Base-by-base conservation (phyloP, 1,140 invertebrate genomes). In the Megalopta genalis region DNA sequence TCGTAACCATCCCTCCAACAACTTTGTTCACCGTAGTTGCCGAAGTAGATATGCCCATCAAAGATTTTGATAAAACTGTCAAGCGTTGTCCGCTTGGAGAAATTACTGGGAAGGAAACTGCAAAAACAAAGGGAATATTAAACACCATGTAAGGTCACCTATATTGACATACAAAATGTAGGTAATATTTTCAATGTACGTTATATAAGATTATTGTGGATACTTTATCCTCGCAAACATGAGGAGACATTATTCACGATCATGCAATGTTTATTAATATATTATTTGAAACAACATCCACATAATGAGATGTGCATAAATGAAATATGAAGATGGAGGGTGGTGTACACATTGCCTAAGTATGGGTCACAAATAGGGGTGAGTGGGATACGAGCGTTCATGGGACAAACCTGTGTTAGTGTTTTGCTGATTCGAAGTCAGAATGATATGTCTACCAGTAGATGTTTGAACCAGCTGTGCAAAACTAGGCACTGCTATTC, bases 401-500 rank as follows among this genome's bases (percentile, higher is more conserved):
- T 82, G 14, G 52, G 54, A 83, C 86, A 88, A 80, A 93, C 91
- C 89, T 78, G 93, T 88, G 70, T 92, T 93, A 65, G 93, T 91
- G 62, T 90, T 93, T 87, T 91, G 90, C 75, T 91, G 90, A 87
- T 87, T 91, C 8, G 90, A 91, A 8, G 95, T 95, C 10, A 96
- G 89, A 46, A 96, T 93, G 64, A 96, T 93, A 90, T 95, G 94
- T 88, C 95, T 95, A 46, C 96, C 96, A 25, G 94, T 94, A 49
- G 95, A 94, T 12, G 95, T 96, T 88, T 96, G 95, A 23, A 96
- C 95, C 49, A 96, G 90, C 83, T 96, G 95, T 75, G 94, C 94
- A 83, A 95, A 93, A 83, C 93, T 88, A 59, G 94, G 94, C 64
- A 94, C 92, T 76, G 94, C 87, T 89, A 93, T 92, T 87, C 91